Evolutionary conservation across 2,888 invertebrate species (phyloP), one percentile per base, ranked within the genome.

Genomic region (Lissocephala sabroskyi): DNA sequence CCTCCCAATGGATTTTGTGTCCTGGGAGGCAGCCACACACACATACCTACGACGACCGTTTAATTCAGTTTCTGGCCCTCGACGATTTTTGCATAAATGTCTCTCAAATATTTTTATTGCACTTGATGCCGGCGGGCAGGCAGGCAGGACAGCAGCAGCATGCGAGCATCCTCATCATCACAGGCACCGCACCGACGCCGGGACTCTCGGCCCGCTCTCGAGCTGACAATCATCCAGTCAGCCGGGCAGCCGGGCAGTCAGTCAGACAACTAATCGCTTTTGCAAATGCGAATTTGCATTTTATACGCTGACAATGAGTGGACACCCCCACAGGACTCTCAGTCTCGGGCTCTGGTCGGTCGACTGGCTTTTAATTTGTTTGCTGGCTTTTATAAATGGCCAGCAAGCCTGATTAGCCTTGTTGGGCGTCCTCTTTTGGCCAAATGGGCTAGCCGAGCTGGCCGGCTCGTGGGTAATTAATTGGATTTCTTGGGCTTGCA

Each of bases 71-170:
- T 62, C 14, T 46, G 47, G 35, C 48, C 60, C 56, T 30, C 49
- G 64, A 61, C 51, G 55, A 49, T 49, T 59, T 63, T 48, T 50
- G 53, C 70, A 70, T 73, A 73, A 70, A 64, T 71, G 65, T 62
- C 67, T 45, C 62, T 71, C 56, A 74, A 66, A 79, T 76, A 68
- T 76, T 79, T 79, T 79, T 79, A 80, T 79, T 71, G 66, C 76
- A 51, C 53, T 65, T 56, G 52, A 52, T 51, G 57, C 41, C 52
- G 56, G 37, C 41, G 26, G 45, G 35, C 16, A 18, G 18, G 18
- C 36, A 16, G 40, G 28, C 29, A 29, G n/a, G n/a, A n/a, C n/a
- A n/a, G n/a, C n/a, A n/a, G n/a, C n/a, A n/a, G n/a, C n/a, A n/a
- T n/a, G n/a, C n/a, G n/a, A n/a, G n/a, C n/a, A n/a, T n/a, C n/a